Evolutionary conservation across 2,797 vertebrate genomes (phyloP).

Genomic region (Sebastes hopkinsi): DNA sequence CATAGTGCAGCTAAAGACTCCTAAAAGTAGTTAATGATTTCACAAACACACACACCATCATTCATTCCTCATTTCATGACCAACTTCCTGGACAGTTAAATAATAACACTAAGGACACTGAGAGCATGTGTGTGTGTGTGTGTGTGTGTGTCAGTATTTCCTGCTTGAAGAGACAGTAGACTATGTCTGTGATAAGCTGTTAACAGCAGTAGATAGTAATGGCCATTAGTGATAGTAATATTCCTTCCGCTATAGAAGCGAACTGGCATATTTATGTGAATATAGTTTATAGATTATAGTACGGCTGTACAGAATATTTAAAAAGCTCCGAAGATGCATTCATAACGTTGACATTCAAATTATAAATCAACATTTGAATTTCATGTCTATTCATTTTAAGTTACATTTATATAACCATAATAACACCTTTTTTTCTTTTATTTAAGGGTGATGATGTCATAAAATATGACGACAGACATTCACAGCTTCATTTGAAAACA

Average conservation of each 20-base stretch:
- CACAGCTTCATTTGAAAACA: too few species aligned
- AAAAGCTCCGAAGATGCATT: not conserved
- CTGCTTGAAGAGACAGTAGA: conserved; percentile 28
- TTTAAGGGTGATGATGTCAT: too few species aligned
- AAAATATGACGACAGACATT: too few species aligned
- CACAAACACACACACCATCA: not conserved
- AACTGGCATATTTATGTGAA: not conserved
- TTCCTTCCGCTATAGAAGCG: not conserved
- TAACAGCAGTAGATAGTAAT: not conserved
- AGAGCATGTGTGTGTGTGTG: not conserved
- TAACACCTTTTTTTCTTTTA: too few species aligned
- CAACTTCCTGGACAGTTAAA: conserved; percentile 28
- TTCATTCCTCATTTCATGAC: not conserved
- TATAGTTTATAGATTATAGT: too few species aligned
- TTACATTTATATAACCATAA: too few species aligned
- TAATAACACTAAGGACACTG: conserved; percentile 30
- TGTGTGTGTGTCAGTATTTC: conserved; percentile 15
- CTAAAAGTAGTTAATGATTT: conserved; percentile 31
- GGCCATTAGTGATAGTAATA: not conserved
- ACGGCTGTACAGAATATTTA: too few species aligned
- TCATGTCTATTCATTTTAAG: too few species aligned
- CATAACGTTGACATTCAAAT: not conserved
- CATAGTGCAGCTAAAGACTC: not conserved
- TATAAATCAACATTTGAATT: not conserved
- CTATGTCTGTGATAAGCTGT: conserved; percentile 7